Conservation (phyloP, 2,888 invertebrate species). For the Sinohyriopsis cumingii region DNA sequence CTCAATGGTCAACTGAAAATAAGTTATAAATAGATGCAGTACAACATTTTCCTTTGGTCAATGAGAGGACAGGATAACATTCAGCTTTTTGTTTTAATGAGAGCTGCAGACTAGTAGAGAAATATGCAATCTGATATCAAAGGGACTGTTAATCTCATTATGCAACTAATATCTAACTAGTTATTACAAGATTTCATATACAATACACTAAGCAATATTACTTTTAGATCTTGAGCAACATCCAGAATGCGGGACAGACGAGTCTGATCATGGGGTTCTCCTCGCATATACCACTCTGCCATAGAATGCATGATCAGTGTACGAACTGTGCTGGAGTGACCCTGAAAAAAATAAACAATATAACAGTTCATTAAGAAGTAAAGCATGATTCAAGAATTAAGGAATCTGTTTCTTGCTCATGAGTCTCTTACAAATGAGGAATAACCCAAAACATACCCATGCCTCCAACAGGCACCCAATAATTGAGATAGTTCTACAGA, state of each 20-base stretch:
- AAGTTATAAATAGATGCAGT: too few relatives aligned
- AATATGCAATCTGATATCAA: neutral
- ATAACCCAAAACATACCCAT: too few relatives aligned
- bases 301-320: conserved; percentile 89
- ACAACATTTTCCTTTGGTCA: too few relatives aligned
- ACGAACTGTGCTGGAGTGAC: conserved; percentile 67
- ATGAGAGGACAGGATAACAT: too few relatives aligned
- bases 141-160: neutral
- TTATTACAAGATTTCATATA: neutral
- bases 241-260: conserved; percentile 95
- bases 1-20: too few relatives aligned
- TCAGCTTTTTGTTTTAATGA: too few relatives aligned
- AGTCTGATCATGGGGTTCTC: conserved; percentile 90
- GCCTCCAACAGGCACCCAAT: too few relatives aligned
- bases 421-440: too few relatives aligned
- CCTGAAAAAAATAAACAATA: conserved; percentile 40
- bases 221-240: conserved; percentile 90
- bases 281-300: conserved; percentile 95
- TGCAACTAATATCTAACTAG: neutral
- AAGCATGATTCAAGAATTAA: neutral
- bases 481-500: too few relatives aligned
- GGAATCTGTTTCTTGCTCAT: neutral
- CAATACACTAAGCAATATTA: conserved; percentile 25
- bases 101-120: too few relatives aligned
- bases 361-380: neutral